phyloP scores from a whole-genome alignment of 2,113 vertebrate species.

The Muntiacus muntjak region DNA sequence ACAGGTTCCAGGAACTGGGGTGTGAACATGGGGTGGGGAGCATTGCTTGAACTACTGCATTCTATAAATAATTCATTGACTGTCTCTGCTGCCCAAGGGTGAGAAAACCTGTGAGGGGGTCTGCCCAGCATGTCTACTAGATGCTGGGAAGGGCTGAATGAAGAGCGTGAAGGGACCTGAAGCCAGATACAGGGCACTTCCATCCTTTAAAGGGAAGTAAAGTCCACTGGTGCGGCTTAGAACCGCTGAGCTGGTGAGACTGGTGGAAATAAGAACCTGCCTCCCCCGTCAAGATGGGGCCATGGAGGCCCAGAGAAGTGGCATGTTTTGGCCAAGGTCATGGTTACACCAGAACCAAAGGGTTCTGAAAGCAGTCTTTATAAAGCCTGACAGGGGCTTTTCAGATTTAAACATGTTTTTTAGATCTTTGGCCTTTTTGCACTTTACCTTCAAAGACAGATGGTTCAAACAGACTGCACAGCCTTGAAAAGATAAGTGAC shows the following conservation, averaged over 20 bases:
- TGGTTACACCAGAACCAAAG: background rate
- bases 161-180: background rate
- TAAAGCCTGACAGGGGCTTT: background rate
- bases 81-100: background rate
- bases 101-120: background rate
- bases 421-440: background rate
- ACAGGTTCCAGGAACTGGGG: background rate
- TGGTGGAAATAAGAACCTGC: background rate
- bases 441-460: background rate
- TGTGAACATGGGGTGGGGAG: background rate
- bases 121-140: slow-evolving; percentile 3
- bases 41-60: background rate
- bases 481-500: background rate
- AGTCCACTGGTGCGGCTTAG: background rate
- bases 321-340: background rate
- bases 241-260: background rate
- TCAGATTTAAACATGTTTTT: background rate
- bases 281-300: background rate
- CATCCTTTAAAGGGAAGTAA: background rate
- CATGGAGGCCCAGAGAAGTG: background rate
- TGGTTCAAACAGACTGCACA: background rate
- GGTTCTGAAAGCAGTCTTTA: background rate
- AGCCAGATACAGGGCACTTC: background rate
- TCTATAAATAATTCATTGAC: slow-evolving; percentile 67
- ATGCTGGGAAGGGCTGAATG: background rate